Evolutionary conservation across 2,113 vertebrate genomes (phyloP), one percentile per base, ranked within the genome.

Genomic region (Phycodurus eques): DNA sequence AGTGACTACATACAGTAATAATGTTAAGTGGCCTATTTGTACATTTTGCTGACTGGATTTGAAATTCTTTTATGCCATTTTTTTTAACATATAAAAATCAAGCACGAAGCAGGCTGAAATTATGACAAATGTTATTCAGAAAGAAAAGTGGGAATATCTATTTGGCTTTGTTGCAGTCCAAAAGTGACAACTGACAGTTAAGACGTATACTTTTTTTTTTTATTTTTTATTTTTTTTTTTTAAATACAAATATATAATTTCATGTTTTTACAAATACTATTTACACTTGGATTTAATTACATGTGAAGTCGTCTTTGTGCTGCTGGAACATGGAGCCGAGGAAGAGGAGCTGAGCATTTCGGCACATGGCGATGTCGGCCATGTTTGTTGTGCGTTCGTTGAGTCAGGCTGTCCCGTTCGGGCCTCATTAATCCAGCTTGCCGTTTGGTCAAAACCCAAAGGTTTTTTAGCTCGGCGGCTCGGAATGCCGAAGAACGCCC

Each of bases 231-330:
- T 46, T 79, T 31, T 47, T 71, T 88, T 92, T 94, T 90, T 71
- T 61, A 71, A 96, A 95, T 94, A 96, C 89, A 95, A 94, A 95
- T 94, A 94, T 94, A 93, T 93, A 91, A 94, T 94, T 94, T 93
- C 84, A 89, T 93, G 79, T 87, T 90, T 89, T 93, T 95, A 96
- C 94, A 96, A 94, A 93, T 88, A 88, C 87, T 97, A 96, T 96
- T 93, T 96, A 98, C 95, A 98, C 70, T 90, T 80, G 73, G 43
- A 67, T 85, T 75, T 77, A 83, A 86, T 80, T 87, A 84, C 81
- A 88, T 64, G 77, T 89, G 91, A 82, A 81, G 67, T 54, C 71
- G 67, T 74, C 27, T 11, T 56, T 31, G 57, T 8, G 57, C 31
- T 33, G 57, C 57, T 57, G 49, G 49, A 19, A 3, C 15, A 19